A percentile compares a stretch with the other conserved stretches of the same genome.
phyloP scores from a whole-genome alignment of 2,113 vertebrate genomes.

The Pomatostomus ruficeps region DNA sequence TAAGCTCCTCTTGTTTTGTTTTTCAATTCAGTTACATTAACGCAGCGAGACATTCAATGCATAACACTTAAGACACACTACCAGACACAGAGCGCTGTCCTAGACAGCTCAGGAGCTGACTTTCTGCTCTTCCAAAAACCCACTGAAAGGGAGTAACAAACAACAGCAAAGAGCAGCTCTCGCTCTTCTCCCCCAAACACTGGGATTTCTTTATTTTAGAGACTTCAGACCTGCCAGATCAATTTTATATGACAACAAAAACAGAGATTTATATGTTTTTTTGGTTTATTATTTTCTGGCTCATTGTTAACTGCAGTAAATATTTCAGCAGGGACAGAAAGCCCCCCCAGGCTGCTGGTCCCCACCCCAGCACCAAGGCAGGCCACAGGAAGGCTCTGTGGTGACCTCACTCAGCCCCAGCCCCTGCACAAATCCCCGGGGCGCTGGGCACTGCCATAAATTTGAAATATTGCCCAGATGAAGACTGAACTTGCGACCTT shows the following conservation, averaged over 20 bases:
- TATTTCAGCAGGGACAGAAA: constrained; percentile 20
- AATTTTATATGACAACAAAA: not conserved
- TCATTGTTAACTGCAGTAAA: not conserved
- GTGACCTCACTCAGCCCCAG: constrained; percentile 23
- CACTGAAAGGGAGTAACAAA: not conserved
- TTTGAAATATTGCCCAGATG: constrained; percentile 70
- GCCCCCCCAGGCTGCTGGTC: not conserved
- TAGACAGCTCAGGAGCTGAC: not conserved
- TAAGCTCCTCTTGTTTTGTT: not conserved
- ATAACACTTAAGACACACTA: not conserved
- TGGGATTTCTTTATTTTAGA: not conserved
- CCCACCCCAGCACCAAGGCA: not conserved
- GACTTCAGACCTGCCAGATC: not conserved
- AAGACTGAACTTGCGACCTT: constrained; percentile 71
- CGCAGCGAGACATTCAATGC: not conserved
- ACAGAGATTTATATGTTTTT: too few relatives aligned
- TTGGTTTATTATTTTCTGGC: not conserved
- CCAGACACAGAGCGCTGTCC: not conserved
- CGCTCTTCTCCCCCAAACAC: not conserved
- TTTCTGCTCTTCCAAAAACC: not conserved
- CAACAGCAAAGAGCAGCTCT: not conserved
- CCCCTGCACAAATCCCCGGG: constrained; percentile 26
- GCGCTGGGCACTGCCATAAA: constrained; percentile 23
- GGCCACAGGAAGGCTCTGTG: constrained; percentile 52
- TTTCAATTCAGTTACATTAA: not conserved